phyloP scores from a whole-genome alignment of 2,113 vertebrate species.

The Crotalus tigris region DNA sequence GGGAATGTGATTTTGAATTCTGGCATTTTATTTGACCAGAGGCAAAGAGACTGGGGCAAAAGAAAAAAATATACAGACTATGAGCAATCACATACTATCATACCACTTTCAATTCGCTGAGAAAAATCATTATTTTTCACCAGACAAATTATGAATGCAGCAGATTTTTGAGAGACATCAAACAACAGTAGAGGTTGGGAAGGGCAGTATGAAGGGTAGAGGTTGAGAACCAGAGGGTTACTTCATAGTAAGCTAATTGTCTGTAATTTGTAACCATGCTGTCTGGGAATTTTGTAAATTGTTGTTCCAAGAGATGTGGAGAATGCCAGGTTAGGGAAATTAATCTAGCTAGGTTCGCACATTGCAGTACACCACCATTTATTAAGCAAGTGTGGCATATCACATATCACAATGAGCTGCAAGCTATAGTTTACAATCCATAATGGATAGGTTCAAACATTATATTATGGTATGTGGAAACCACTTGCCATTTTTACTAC shows the following conservation, averaged over 20 bases:
- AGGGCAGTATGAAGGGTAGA: neutral
- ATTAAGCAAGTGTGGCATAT: neutral
- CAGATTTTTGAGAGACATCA: neutral
- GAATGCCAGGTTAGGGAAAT: neutral
- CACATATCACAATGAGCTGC: neutral
- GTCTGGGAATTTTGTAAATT: neutral
- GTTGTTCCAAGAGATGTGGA: neutral
- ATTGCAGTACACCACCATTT: neutral
- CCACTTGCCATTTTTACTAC: neutral
- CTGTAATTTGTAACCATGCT: neutral
- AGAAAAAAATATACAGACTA: neutral
- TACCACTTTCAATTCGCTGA: neutral
- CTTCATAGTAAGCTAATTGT: neutral
- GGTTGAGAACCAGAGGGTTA: neutral
- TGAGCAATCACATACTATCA: neutral
- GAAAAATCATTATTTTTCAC: neutral
- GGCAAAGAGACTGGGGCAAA: neutral
- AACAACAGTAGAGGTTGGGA: neutral
- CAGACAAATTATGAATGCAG: neutral
- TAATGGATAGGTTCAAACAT: neutral
- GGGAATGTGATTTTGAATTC: neutral
- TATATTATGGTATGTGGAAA: neutral
- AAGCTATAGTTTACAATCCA: neutral
- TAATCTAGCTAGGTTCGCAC: neutral
- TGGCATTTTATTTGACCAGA: neutral